Evolutionary conservation across 2,113 vertebrate species (phyloP).

Genomic region (Rostratula benghalensis): DNA sequence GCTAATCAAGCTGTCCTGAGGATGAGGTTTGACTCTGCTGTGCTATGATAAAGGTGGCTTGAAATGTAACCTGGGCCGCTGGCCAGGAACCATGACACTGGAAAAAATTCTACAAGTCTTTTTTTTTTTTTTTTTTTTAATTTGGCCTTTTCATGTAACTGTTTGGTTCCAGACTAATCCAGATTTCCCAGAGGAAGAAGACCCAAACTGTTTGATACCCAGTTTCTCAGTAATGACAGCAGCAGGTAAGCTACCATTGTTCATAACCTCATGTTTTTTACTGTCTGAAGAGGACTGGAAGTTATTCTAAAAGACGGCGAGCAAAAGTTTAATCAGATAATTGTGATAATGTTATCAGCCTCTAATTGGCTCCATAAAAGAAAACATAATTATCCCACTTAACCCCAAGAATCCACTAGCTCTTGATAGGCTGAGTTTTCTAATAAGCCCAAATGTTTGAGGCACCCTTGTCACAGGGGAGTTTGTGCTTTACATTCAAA

Average conservation of each 20-base stretch:
- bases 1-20: not conserved
- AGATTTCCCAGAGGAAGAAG: not conserved
- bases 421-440: not conserved
- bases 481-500: not conserved
- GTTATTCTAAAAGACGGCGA: not conserved
- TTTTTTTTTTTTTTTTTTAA: not conserved
- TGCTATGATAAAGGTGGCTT: not conserved
- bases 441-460: not conserved
- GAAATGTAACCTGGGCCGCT: not conserved
- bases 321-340: slow-evolving; percentile 7
- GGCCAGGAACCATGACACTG: not conserved
- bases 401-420: not conserved
- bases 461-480: not conserved
- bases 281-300: not conserved
- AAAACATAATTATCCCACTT: not conserved
- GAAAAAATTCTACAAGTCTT: accelerated
- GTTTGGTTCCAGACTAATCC: not conserved
- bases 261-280: not conserved
- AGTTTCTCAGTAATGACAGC: not conserved
- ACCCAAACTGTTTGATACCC: not conserved
- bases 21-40: not conserved
- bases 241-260: not conserved
- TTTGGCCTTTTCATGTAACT: not conserved
- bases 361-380: not conserved
- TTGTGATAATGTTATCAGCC: not conserved